Base-by-base conservation (phyloP, 2,797 vertebrate genomes). In the Sebastes taczanowskii region DNA sequence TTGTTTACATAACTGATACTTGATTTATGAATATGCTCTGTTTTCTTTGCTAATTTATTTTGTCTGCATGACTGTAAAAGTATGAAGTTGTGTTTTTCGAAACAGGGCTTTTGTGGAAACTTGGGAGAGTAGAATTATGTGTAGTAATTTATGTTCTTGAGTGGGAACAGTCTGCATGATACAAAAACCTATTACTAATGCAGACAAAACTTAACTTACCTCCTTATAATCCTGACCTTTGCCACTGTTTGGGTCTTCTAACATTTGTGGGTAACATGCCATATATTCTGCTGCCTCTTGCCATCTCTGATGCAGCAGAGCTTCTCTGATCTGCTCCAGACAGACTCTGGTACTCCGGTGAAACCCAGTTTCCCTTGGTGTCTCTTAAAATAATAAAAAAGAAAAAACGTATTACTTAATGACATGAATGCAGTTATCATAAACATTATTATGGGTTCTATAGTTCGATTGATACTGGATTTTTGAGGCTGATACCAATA, bases 281-380 rank as follows among this genome's bases (percentile, higher is more conserved):
- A 99, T 94, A 74, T 96, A 97, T 11, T 95, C 94, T 0, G 97
- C 95, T 59, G 98, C 98, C 9, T 93, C 95, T 49, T 95, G 87
- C 98, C 98, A 99, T 22, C 95, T 94, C 18, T 97, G 96, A 80
- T 94, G 96, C 46, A 97, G 91, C 89, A 99, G 78, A 1, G 97
- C 97, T 72, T 97, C 95, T 71, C 95, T 95, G 75, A 98, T 94
- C 10, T 86, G 90, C 74, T 77, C 87, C 74, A 98, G 91, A 88
- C 97, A 99, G 0, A 60, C 46, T 32, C 91, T 90, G 61, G 94
- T 94, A 11, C 92, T 95, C 82, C 85, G 90, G 23, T 78, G 93
- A 87, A 97, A 97, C 53, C 94, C 95, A 52, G 69, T 90, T 80
- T 94, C 89, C 11, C 20, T 81, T 0, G 0, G 1, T 1, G 2